Evolutionary conservation across 2,888 invertebrate species (phyloP), one percentile per base, ranked within the genome.

Genomic region (Rotaria magnacalcarata): DNA sequence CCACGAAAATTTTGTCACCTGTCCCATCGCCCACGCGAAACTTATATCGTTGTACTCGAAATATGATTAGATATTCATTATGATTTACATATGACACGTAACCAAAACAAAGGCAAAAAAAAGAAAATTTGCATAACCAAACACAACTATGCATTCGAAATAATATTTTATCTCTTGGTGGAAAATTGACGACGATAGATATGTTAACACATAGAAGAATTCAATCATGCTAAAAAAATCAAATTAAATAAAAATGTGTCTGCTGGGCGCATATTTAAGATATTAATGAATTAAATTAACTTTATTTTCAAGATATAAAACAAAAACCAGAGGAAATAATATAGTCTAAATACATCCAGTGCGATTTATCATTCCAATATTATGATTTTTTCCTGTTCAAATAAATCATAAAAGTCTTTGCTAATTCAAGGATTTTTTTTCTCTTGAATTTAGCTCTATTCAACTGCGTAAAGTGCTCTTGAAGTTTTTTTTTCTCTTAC

Each of bases 31-130:
- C 67, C 16, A 67, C 34, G 5, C 19, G 6, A 27, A 27, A 67
- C 34, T 41, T 16, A 34, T 34, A 67, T 41, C 67, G 19, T 67
- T 67, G 67, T 41, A 67, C 67, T 67, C 34, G 11, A 34, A 14
- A 67, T 67, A 67, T 67, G 34, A 67, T 67, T 34, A 67, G 34
- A 34, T 67, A 67, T 67, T 67, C 34, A 34, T 67, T 34, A 67
- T 67, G 34, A 34, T 67, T 67, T 67, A 67, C 34, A 67, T 67
- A 34, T 34, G 67, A 67, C 34, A 41, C 67, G n/a, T 60, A 60
- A 60, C n/a, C 27, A 60, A 60, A 60, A 50, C 8, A 50, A 50
- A 50, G 14, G 14, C 50, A 50, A 50, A 50, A 50, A 50, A 50
- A 50, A 50, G 14, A 41, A 67, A 27, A 67, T 27, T 24, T 16